A percentile compares a stretch with the other conserved stretches of the same genome.
phyloP scores from a whole-genome alignment of 2,888 invertebrate genomes.

The Limnephilus marmoratus region DNA sequence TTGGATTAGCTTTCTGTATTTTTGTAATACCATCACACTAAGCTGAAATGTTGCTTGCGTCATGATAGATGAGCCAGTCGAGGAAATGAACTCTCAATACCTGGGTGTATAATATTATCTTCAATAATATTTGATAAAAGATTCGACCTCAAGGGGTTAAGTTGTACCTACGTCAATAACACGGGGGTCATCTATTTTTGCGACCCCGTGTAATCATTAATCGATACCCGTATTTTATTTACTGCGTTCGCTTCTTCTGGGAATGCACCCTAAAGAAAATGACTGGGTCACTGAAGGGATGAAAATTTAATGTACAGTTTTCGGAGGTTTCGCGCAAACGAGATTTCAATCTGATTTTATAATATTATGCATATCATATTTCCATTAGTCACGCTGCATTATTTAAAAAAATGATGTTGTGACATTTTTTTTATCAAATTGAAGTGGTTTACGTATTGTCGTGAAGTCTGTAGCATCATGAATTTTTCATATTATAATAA shows the following conservation, averaged over 20 bases:
- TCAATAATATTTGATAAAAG: background rate
- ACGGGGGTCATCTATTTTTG: conserved; percentile 8
- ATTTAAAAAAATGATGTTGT: background rate
- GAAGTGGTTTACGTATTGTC: no score
- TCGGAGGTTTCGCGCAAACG: background rate
- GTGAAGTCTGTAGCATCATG: no score
- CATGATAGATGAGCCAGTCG: no score
- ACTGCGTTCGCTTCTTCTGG: background rate
- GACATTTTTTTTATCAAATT: no score
- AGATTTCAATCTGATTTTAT: background rate
- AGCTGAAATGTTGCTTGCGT: no score
- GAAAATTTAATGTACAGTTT: background rate
- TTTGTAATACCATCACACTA: no score
- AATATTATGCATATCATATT: background rate
- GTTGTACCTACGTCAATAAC: background rate
- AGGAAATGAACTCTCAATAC: no score
- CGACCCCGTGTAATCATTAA: background rate
- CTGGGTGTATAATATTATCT: background rate
- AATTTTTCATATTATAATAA: no score
- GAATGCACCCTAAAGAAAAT: background rate
- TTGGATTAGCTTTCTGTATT: background rate
- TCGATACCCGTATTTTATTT: background rate
- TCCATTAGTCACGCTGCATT: background rate
- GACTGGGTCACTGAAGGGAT: background rate
- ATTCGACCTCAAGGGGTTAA: background rate